phyloP scores from a whole-genome alignment of 1,140 invertebrate genomes.

The Neodiprion pinetum region DNA sequence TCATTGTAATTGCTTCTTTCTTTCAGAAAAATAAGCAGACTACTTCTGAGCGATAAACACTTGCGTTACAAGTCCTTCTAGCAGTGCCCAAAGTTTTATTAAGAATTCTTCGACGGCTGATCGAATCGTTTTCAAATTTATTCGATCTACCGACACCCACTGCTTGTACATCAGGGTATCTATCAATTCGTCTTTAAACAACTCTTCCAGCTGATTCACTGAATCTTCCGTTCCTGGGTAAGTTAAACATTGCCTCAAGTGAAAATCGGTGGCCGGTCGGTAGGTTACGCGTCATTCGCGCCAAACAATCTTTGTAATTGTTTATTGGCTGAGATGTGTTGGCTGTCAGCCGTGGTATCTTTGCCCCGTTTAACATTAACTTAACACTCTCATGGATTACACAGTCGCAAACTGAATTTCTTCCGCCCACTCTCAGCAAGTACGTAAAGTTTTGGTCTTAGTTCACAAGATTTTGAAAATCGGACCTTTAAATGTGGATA shows the following conservation, averaged over 20 bases:
- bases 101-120: background rate
- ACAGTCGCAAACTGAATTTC: background rate
- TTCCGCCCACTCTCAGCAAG: slow-evolving; percentile 11
- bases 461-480: background rate
- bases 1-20: background rate
- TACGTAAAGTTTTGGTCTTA: background rate
- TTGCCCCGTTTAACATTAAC: slow-evolving; percentile 14
- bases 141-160: too few species aligned
- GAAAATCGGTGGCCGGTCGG: background rate
- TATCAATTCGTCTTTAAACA: too few species aligned
- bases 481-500: background rate
- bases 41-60: background rate
- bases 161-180: too few species aligned
- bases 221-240: too few species aligned
- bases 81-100: background rate
- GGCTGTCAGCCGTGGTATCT: slow-evolving; percentile 13
- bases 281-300: slow-evolving; percentile 13
- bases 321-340: slow-evolving; percentile 12
- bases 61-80: background rate
- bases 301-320: slow-evolving; percentile 23
- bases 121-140: too few species aligned
- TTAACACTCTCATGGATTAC: background rate
- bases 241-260: too few species aligned
- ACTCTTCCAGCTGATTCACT: too few species aligned
- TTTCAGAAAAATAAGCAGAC: background rate